phyloP scores from a whole-genome alignment of 2,888 invertebrate genomes.

The Rhamphomyia laevipes region DNA sequence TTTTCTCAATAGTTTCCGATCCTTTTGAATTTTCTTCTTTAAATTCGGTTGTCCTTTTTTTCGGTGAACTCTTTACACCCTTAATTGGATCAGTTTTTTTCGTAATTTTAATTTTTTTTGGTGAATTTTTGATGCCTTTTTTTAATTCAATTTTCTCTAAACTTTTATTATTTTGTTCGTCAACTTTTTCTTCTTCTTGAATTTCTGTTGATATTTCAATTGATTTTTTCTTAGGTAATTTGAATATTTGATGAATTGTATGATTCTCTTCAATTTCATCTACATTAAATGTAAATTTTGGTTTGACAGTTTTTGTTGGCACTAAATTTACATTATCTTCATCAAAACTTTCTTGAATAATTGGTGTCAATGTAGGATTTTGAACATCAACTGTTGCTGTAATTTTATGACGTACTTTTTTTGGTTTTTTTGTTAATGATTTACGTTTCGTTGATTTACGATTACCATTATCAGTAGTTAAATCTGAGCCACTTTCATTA shows the following conservation, averaged over 20 bases:
- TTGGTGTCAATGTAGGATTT: slow-evolving; percentile 20
- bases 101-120: neutral
- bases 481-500: slow-evolving; percentile 18
- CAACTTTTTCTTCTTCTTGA: slow-evolving; percentile 23
- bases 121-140: neutral
- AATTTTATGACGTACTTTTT: slow-evolving; percentile 32
- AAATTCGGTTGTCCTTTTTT: neutral
- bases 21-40: slow-evolving; percentile 2
- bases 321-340: slow-evolving; percentile 12
- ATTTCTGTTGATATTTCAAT: slow-evolving; percentile 18
- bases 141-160: neutral
- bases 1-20: slow-evolving; percentile 11
- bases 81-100: neutral
- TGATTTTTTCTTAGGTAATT: slow-evolving; percentile 30
- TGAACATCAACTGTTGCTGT: slow-evolving; percentile 32
- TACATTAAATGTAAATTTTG: slow-evolving; percentile 34
- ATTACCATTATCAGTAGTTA: slow-evolving; percentile 27
- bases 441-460: slow-evolving; percentile 20
- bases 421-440: slow-evolving; percentile 24
- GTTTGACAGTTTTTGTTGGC: slow-evolving; percentile 14
- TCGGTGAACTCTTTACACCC: neutral
- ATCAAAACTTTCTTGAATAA: slow-evolving; percentile 14
- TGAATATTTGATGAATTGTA: slow-evolving; percentile 29
- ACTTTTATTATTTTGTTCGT: slow-evolving; percentile 15
- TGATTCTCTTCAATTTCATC: slow-evolving; percentile 35